phyloP scores from a whole-genome alignment of 2,888 invertebrate genomes.

The Phytoseiulus persimilis region DNA sequence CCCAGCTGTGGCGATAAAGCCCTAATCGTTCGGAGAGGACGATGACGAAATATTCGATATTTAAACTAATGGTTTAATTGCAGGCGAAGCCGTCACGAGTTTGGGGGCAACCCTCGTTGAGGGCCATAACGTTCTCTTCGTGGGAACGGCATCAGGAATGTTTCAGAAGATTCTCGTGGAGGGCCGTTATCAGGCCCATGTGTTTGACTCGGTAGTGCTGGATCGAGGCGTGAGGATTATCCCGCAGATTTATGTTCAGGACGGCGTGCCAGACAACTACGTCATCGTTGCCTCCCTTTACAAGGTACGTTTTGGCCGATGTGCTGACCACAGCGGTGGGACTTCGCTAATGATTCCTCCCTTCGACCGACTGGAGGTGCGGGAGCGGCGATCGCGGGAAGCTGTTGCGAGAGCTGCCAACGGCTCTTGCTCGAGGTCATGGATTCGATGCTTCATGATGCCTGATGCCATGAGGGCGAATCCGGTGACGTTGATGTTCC shows the following conservation, averaged over 20 bases:
- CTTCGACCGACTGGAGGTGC: too few species aligned
- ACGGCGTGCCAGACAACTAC: conserved; percentile 19
- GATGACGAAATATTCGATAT: not conserved
- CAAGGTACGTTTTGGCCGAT: not conserved
- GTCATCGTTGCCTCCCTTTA: conserved; percentile 28
- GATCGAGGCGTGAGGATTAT: conserved; percentile 19
- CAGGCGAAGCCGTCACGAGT: conserved; percentile 18
- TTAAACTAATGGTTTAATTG: not conserved
- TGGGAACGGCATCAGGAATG: conserved; percentile 16
- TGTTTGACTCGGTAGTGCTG: not conserved
- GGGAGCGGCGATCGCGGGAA: too few species aligned
- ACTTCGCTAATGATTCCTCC: too few species aligned
- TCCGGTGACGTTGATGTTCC: too few species aligned
- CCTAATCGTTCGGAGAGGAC: not conserved
- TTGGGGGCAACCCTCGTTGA: conserved; percentile 7
- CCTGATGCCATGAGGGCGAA: too few species aligned
- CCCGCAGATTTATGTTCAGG: conserved; percentile 25
- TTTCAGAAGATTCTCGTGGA: conserved; percentile 19
- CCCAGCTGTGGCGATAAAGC: not conserved
- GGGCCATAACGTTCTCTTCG: conserved; percentile 19
- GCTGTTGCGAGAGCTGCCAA: too few species aligned
- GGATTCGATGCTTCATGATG: too few species aligned
- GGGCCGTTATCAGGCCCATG: not conserved
- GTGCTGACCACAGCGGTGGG: not conserved
- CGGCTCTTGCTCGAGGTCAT: too few species aligned